A percentile compares a stretch with the other conserved stretches of the same genome.
Evolutionary conservation across 2,797 vertebrate species (phyloP).

Genomic region (Trematomus bernacchii): DNA sequence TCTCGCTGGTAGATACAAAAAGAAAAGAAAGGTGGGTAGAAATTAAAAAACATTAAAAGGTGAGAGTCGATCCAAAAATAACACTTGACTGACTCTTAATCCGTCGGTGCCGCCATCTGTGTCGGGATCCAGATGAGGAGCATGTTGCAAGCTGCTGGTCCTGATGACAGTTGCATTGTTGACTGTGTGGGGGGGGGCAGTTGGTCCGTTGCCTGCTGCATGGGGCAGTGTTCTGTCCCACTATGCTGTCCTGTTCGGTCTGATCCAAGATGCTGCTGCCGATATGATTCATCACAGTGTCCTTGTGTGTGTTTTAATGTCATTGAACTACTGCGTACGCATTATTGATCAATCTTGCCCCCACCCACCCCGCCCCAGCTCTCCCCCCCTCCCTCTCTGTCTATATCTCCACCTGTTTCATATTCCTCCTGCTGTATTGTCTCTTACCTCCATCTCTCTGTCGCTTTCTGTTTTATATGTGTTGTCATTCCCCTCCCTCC

Average conservation of each 20-base stretch:
- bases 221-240: not conserved
- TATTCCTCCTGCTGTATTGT: conserved; percentile 69
- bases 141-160: not conserved
- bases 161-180: conserved; percentile 13
- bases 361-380: conserved; percentile 26
- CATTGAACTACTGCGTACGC: conserved; percentile 64
- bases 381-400: conserved; percentile 5
- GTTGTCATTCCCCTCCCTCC: conserved; percentile 66
- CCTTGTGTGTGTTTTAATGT: conserved; percentile 78
- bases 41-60: conserved; percentile 73
- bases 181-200: not conserved
- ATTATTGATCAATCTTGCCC: conserved; percentile 73
- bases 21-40: conserved; percentile 45
- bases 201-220: not conserved
- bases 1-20: conserved; percentile 16
- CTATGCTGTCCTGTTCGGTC: conserved; percentile 8
- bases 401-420: conserved; percentile 64
- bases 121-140: conserved; percentile 27
- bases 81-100: conserved; percentile 40
- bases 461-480: conserved; percentile 66
- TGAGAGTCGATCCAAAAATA: conserved; percentile 74
- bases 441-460: conserved; percentile 65
- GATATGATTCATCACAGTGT: conserved; percentile 65
- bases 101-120: not conserved
- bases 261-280: conserved; percentile 38